These are phyloP conservation scores for Dendronephthya gigantea DNA, from an alignment of 64 coral and sea anemone species.

Conservation along the genomic window DNA sequence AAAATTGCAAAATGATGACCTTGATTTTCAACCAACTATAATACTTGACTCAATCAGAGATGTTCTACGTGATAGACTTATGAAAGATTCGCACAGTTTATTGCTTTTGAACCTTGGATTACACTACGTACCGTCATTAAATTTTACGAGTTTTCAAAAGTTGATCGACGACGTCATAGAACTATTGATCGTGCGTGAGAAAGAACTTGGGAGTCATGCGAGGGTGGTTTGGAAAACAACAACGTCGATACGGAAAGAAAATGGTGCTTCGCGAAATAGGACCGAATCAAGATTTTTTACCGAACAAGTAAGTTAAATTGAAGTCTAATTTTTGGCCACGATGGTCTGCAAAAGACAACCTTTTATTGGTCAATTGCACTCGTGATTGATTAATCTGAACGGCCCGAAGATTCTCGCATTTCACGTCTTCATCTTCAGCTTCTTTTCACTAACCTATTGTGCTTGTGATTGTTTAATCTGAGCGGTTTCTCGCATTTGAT, in stretches of 20 bases:
- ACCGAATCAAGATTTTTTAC: constrained; percentile 61
- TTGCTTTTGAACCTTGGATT: constrained; percentile 55
- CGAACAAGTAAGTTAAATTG: constrained; percentile 35
- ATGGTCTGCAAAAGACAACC: too few relatives aligned
- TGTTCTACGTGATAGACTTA: constrained; percentile 6
- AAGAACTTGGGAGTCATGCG: constrained; percentile 16
- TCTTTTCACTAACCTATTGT: too few relatives aligned
- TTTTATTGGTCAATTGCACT: too few relatives aligned
- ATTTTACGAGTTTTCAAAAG: constrained; percentile 54
- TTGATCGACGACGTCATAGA: constrained; percentile 44
- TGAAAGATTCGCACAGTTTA: constrained; percentile 12
- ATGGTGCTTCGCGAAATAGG: background rate
- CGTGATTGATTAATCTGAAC: too few relatives aligned
- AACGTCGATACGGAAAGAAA: constrained; percentile 48
- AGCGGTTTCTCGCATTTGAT: too few relatives aligned
- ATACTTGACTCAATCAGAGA: constrained; percentile 19
- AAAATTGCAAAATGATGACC: background rate
- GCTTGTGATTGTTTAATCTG: too few relatives aligned
- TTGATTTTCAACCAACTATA: constrained; percentile 37
- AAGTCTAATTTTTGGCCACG: too few relatives aligned
- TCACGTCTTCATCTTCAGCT: too few relatives aligned
- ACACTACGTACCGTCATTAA: constrained; percentile 26
- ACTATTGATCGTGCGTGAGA: constrained; percentile 11
- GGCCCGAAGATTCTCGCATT: too few relatives aligned
- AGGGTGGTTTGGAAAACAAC: constrained; percentile 75